Conservation (phyloP, 2,113 vertebrate species). For the Anthoscopus minutus region DNA sequence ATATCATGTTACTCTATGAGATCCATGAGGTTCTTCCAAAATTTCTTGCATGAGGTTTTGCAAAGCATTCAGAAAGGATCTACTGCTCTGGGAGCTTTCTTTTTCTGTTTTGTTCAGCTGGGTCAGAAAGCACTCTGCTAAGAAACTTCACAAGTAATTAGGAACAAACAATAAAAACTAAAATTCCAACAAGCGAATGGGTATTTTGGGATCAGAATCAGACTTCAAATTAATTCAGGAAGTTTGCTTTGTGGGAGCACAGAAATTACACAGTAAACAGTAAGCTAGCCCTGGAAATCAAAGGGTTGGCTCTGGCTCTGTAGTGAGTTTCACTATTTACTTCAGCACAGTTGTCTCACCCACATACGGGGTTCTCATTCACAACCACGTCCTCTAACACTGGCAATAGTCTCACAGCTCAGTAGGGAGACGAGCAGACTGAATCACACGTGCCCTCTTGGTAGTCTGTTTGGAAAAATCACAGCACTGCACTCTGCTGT, state of each 20-base stretch:
- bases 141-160: background rate
- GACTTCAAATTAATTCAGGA: background rate
- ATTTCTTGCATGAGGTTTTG: background rate
- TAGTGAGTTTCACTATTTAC: background rate
- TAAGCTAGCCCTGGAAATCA: background rate
- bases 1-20: background rate
- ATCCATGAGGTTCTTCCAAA: background rate
- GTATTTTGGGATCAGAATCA: background rate
- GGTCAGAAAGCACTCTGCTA: background rate
- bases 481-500: background rate
- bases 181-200: background rate
- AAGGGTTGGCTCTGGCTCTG: background rate
- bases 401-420: background rate
- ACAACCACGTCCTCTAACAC: background rate
- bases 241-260: background rate
- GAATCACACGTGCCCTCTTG: background rate
- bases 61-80: background rate
- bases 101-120: background rate
- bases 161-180: background rate
- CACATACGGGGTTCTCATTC: background rate
- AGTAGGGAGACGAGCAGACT: background rate
- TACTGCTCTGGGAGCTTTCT: background rate
- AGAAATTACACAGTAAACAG: background rate
- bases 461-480: background rate
- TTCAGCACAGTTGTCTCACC: constrained; percentile 23